Percentiles rank a stretch among this genome's conserved stretches.
These are phyloP conservation scores for Macropus fuliginosus DNA, from an alignment of 2,797 vertebrate species.

Conservation along the genomic window DNA sequence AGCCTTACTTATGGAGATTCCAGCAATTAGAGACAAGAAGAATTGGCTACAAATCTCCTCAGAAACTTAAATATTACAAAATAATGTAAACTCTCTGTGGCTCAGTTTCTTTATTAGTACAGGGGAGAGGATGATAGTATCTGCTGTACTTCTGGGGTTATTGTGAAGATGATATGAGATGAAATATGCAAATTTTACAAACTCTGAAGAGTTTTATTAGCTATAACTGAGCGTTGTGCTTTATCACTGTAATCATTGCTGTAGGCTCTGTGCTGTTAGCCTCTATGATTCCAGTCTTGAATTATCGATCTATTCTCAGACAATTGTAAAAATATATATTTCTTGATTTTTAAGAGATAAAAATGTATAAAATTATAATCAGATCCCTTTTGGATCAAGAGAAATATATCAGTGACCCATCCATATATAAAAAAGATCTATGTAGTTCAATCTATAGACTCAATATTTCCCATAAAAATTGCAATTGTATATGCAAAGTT, in stretches of 20 bases:
- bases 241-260: neutral
- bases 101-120: neutral
- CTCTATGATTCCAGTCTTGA: neutral
- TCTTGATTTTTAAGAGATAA: slow-evolving; percentile 17
- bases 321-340: slow-evolving; percentile 39
- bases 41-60: neutral
- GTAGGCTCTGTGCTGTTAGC: neutral
- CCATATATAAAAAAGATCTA: neutral
- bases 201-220: neutral
- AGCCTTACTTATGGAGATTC: neutral
- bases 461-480: slow-evolving; percentile 26
- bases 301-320: slow-evolving; percentile 39
- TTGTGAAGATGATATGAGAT: neutral
- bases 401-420: neutral
- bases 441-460: neutral
- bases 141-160: neutral
- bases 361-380: slow-evolving; percentile 13
- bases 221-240: neutral
- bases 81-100: neutral
- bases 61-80: neutral
- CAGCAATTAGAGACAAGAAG: neutral
- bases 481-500: slow-evolving; percentile 1
- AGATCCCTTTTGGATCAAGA: neutral
- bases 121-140: neutral
- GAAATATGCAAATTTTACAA: neutral